A percentile compares a stretch with the other conserved stretches of the same genome.
Conservation (phyloP, 1,140 invertebrate genomes). For the Procambarus virginalis region DNA sequence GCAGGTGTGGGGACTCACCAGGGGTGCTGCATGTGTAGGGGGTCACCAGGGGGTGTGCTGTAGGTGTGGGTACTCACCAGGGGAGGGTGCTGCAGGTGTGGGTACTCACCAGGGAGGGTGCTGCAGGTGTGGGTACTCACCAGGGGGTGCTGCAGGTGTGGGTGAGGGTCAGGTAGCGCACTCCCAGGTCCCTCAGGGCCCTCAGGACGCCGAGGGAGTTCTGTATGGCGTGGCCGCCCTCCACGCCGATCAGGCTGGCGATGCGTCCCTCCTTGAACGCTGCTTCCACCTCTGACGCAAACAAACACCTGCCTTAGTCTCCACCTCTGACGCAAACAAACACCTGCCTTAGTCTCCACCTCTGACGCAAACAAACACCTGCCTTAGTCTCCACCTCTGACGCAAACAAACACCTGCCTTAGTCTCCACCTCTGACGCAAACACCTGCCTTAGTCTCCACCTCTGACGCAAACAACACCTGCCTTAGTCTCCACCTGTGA, state of each 20-base stretch:
- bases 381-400: not conserved
- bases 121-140: slow-evolving; percentile 54
- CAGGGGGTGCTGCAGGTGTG: slow-evolving; percentile 41
- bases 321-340: not conserved
- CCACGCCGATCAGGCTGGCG: slow-evolving; percentile 31
- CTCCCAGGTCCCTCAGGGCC: slow-evolving; percentile 24
- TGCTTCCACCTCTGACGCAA: slow-evolving; percentile 9
- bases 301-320: not conserved
- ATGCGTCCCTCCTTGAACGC: slow-evolving; percentile 19
- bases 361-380: not conserved
- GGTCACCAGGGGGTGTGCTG: not conserved
- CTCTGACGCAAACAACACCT: too few relatives aligned
- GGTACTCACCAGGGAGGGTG: slow-evolving; percentile 70
- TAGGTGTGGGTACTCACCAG: slow-evolving; percentile 67
- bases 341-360: not conserved
- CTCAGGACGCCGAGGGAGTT: slow-evolving; percentile 27
- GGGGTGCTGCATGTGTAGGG: not conserved
- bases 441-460: too few relatives aligned
- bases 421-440: too few relatives aligned
- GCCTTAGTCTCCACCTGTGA: too few relatives aligned
- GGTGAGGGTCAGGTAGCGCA: slow-evolving; percentile 36
- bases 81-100: not conserved
- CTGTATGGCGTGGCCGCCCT: slow-evolving; percentile 33
- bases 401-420: too few relatives aligned
- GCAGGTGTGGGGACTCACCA: not conserved